These are phyloP conservation scores for Polydrusus pterygomalis DNA, from an alignment of 2,888 invertebrate species.

Conservation along the genomic window DNA sequence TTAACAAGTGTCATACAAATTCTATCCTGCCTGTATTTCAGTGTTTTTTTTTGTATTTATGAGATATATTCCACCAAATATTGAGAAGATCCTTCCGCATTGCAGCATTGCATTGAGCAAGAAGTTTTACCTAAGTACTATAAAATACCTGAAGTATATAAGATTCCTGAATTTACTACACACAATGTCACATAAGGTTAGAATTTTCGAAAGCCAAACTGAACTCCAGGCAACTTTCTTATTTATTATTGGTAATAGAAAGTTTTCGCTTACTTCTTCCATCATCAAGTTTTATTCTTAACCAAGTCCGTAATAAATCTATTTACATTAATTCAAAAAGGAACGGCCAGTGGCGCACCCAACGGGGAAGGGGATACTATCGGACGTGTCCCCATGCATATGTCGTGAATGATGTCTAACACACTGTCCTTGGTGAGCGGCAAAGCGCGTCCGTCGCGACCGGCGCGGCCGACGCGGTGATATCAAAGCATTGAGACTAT, in stretches of 20 bases:
- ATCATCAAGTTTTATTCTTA: neutral
- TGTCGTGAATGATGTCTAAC: too few species aligned
- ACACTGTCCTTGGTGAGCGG: too few species aligned
- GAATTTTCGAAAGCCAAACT: conserved; percentile 5
- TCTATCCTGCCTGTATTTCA: too few species aligned
- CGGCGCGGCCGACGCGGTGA: too few species aligned
- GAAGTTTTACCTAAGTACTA: conserved; percentile 28
- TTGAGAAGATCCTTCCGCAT: neutral
- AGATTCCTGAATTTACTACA: conserved; percentile 38
- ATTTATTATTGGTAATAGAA: conserved; percentile 22
- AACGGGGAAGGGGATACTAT: too few species aligned
- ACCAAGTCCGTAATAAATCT: neutral
- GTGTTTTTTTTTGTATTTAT: neutral
- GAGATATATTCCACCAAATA: conserved; percentile 3
- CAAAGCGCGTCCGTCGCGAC: too few species aligned
- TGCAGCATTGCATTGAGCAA: neutral
- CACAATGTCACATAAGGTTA: conserved; percentile 41
- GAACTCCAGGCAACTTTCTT: conserved; percentile 14
- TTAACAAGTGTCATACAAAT: too few species aligned
- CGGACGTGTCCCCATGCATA: too few species aligned
- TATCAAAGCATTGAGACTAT: too few species aligned
- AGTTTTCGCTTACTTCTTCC: neutral
- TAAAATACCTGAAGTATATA: conserved; percentile 39
- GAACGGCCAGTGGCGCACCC: too few species aligned
- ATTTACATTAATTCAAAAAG: neutral